Conservation (phyloP, 2,113 vertebrate genomes). For the Ploceus nigricollis region DNA sequence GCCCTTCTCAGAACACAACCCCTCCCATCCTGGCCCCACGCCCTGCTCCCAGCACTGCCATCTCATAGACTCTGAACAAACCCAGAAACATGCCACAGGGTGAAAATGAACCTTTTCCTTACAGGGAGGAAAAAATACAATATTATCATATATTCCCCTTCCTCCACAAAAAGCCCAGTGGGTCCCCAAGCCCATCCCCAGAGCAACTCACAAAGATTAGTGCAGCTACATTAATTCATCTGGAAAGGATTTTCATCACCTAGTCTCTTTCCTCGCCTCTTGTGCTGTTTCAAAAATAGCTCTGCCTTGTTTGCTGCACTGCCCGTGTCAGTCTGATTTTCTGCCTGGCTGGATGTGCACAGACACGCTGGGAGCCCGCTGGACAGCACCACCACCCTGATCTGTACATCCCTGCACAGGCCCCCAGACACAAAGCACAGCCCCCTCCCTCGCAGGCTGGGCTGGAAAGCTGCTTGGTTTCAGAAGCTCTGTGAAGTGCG, state of each 20-base stretch:
- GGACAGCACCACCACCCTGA: background rate
- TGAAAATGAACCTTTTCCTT: background rate
- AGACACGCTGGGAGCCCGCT: background rate
- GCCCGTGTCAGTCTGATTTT: constrained; percentile 50
- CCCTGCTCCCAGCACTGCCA: background rate
- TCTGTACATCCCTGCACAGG: background rate
- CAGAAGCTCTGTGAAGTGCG: background rate
- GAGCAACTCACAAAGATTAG: background rate
- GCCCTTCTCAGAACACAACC: background rate
- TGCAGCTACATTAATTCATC: background rate
- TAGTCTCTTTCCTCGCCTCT: constrained; percentile 16
- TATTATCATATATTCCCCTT: background rate
- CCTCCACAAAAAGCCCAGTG: background rate
- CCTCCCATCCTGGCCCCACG: background rate
- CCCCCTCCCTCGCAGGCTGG: background rate
- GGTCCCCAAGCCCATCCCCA: background rate
- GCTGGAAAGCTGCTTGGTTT: background rate
- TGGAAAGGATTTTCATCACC: constrained; percentile 45
- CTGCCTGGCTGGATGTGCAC: constrained; percentile 1
- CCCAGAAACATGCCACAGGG: background rate
- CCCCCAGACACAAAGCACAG: constrained; percentile 1
- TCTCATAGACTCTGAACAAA: background rate
- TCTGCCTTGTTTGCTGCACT: constrained; percentile 13
- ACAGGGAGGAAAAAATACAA: background rate
- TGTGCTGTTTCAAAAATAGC: constrained; percentile 47